Evolutionary conservation across 2,113 vertebrate genomes (phyloP).

Genomic region (Nothobranchius kuhntae): DNA sequence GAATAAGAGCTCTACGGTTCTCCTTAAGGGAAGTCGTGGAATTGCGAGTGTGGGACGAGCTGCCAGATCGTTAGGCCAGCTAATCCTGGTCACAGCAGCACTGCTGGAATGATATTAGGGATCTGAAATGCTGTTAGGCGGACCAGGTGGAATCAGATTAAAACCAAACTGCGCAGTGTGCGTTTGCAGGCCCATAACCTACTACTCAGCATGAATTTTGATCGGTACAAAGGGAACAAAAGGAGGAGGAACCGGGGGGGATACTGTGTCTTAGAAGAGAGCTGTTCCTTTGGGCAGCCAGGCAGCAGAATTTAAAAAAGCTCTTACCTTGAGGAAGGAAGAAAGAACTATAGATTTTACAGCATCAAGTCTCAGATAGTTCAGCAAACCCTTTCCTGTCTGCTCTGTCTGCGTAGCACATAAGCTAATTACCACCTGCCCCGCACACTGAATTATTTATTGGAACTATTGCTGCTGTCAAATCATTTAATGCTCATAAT

Average conservation of each 20-base stretch:
- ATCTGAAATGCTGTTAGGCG: constrained; percentile 78
- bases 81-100: constrained; percentile 76
- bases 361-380: constrained; percentile 54
- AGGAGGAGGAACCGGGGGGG: constrained; percentile 65
- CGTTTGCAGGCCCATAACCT: constrained; percentile 72
- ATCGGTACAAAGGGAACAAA: constrained; percentile 79
- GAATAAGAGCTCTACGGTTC: constrained; percentile 31
- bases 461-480: constrained; percentile 72
- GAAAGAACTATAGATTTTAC: constrained; percentile 67
- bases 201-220: constrained; percentile 81
- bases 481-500: constrained; percentile 73
- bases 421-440: constrained; percentile 73
- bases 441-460: constrained; percentile 74
- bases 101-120: constrained; percentile 78
- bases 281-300: constrained; percentile 66
- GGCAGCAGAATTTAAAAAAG: constrained; percentile 69
- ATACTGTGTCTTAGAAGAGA: constrained; percentile 68
- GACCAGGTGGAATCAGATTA: constrained; percentile 81
- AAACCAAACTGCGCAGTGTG: constrained; percentile 78
- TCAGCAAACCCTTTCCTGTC: constrained; percentile 56
- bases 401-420: constrained; percentile 49
- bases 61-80: constrained; percentile 76
- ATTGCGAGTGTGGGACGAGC: constrained; percentile 48
- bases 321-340: constrained; percentile 69
- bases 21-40: constrained; percentile 43